phyloP scores from a whole-genome alignment of 2,113 vertebrate genomes.

The Calidris pugnax region DNA sequence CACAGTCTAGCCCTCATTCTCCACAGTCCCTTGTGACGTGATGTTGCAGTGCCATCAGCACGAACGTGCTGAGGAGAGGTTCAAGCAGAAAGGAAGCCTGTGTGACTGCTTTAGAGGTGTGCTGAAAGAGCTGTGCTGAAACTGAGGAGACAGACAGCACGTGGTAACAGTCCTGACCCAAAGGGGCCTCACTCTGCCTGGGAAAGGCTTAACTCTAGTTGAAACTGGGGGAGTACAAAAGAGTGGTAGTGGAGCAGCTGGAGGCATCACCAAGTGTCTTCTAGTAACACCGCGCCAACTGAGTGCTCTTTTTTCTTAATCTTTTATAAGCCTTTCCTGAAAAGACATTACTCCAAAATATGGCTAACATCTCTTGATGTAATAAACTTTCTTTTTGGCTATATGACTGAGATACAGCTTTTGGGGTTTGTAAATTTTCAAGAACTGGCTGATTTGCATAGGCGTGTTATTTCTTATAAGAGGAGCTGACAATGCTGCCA shows the following conservation, averaged over 20 bases:
- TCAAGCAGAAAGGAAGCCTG: background rate
- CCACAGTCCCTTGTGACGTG: background rate
- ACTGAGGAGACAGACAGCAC: background rate
- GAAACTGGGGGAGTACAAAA: background rate
- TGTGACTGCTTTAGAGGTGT: background rate
- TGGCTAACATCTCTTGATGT: background rate
- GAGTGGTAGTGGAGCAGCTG: background rate
- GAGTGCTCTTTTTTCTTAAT: background rate
- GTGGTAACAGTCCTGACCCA: background rate
- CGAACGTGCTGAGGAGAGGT: background rate
- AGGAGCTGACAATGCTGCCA: background rate
- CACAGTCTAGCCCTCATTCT: background rate
- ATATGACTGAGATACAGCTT: background rate
- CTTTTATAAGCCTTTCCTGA: background rate
- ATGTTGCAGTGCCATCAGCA: background rate
- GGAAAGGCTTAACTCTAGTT: background rate
- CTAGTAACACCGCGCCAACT: background rate
- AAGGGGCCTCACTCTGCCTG: background rate
- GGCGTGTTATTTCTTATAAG: background rate
- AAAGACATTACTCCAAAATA: background rate
- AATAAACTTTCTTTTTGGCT: background rate
- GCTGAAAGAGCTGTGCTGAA: background rate
- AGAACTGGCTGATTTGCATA: conserved; percentile 29
- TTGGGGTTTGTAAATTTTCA: background rate
- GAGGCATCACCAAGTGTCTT: background rate